Conservation (phyloP, 1,140 invertebrate genomes). For the Ceratosolen solmsi region DNA sequence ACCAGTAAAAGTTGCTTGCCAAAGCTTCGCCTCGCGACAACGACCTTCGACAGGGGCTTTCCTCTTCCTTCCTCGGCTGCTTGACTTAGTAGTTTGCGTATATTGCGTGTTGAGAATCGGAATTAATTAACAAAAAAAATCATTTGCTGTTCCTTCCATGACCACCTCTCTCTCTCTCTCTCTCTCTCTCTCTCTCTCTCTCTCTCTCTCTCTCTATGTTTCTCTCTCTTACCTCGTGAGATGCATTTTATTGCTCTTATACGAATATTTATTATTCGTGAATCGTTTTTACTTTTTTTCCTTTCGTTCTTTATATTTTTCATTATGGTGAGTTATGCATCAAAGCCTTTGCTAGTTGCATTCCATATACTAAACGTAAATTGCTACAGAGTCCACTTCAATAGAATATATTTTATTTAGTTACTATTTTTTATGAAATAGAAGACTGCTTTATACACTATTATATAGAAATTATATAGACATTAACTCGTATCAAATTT, state of each 20-base stretch:
- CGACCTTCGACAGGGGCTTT: constrained; percentile 8
- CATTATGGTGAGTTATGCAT: too few relatives aligned
- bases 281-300: background rate
- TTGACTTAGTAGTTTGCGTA: background rate
- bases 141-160: background rate
- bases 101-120: background rate
- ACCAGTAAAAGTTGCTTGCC: constrained; percentile 36
- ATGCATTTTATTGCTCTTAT: background rate
- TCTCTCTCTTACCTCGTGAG: background rate
- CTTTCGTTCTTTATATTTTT: background rate
- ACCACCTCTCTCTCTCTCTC: constrained; percentile 1
- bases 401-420: too few relatives aligned
- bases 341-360: too few relatives aligned
- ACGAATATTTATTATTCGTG: constrained; percentile 9
- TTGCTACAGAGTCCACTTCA: too few relatives aligned
- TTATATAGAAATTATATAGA: too few relatives aligned
- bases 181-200: background rate
- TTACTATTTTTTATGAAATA: too few relatives aligned
- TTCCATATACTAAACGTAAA: too few relatives aligned
- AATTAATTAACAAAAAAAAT: constrained; percentile 6
- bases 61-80: background rate
- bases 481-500: too few relatives aligned
- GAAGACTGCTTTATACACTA: too few relatives aligned
- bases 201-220: too few relatives aligned
- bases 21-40: background rate